Conservation (phyloP, 1,140 invertebrate species). For the Drosophila pruinosa region DNA sequence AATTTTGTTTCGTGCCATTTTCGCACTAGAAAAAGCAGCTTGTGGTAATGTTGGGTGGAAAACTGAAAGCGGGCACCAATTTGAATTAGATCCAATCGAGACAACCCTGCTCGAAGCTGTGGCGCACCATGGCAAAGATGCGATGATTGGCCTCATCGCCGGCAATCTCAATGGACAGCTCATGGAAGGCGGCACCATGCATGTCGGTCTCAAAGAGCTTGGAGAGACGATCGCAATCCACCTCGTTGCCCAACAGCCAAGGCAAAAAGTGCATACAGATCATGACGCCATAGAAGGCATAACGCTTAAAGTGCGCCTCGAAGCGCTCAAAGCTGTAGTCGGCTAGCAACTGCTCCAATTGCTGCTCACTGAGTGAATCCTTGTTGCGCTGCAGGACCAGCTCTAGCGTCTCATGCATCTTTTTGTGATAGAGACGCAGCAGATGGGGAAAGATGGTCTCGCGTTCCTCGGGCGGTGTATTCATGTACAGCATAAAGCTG, state of each 20-base stretch:
- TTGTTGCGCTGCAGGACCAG: conserved; percentile 59
- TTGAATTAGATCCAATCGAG: conserved; percentile 57
- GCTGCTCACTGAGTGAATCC: conserved; percentile 30
- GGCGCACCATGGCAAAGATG: conserved; percentile 56
- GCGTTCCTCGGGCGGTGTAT: conserved; percentile 44
- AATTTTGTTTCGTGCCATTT: neutral
- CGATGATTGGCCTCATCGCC: conserved; percentile 66
- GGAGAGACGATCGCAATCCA: conserved; percentile 60
- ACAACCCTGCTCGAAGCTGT: conserved; percentile 70
- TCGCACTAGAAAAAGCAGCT: too few species aligned
- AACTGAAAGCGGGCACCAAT: neutral
- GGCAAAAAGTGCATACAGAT: conserved; percentile 77
- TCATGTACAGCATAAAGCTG: conserved; percentile 79
- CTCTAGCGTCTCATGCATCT: conserved; percentile 58
- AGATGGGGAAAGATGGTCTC: conserved; percentile 25
- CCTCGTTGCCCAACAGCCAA: conserved; percentile 60
- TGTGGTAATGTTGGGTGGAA: too few species aligned
- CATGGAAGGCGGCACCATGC: conserved; percentile 55
- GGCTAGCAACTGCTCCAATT: conserved; percentile 36
- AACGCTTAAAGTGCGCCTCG: conserved; percentile 62
- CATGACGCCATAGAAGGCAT: conserved; percentile 73
- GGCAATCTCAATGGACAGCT: conserved; percentile 58
- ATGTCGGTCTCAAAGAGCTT: conserved; percentile 69
- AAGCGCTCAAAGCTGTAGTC: conserved; percentile 69
- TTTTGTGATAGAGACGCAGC: conserved; percentile 39